Evolutionary conservation across 2,113 vertebrate genomes (phyloP), one percentile per base, ranked within the genome.

Genomic region (Pluvianellus socialis): DNA sequence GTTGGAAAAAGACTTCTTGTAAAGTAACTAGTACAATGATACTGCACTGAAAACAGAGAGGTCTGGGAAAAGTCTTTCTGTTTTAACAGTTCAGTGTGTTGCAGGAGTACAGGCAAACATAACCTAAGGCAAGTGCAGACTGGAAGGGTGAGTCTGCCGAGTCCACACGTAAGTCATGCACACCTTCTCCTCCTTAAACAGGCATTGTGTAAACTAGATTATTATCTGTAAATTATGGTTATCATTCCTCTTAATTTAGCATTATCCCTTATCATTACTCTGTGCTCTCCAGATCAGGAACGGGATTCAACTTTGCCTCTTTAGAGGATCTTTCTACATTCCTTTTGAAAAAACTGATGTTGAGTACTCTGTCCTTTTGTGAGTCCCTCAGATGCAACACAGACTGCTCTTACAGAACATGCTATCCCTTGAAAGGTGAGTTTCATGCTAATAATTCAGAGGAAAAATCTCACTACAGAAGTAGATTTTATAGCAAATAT

Each of bases 121-220:
- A 12, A 30, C 0, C 0, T 12, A 18, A 58, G 24, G 19, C 19
- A 49, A 38, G 10, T 27, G 32, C 19, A 47, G 42, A n/a, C 4
- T n/a, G 27, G 12, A 50, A 53, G 17, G 6, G 24, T 38, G 49
- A 55, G 17, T 13, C 30, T 86, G 35, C 23, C 58, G 40, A 44
- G n/a, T 14, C 20, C 12, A 3, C 32, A 1, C 0, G 3, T 4
- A 4, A 9, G 17, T 59, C n/a, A 72, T 30, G 4, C 38, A 42
- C 18, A 10, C 15, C 79, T 66, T 62, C 35, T 62, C 42, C 32
- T 47, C 67, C 9, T 79, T 79, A 61, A 74, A 40, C 5, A 79
- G 26, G n/a, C 11, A 20, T 8, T 24, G 9, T 45, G 12, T 17
- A 75, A 85, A 73, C 79, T 65, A 56, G 20, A 56, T 59, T 50